Evolutionary conservation across 2,797 vertebrate genomes (phyloP).

Genomic region (Dermochelys coriacea): DNA sequence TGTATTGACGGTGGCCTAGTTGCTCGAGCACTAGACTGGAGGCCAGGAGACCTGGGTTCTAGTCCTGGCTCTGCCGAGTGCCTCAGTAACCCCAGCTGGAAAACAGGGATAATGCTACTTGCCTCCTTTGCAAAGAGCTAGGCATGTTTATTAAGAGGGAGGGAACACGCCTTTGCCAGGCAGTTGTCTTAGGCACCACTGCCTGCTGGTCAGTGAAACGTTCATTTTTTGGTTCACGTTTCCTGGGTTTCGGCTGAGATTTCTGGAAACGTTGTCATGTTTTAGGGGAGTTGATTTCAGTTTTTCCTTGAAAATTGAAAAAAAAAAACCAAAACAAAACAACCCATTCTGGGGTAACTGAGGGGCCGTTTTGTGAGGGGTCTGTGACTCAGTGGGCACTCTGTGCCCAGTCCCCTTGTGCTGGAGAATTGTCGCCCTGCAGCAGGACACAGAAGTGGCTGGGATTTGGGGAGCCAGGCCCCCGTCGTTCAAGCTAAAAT

Average conservation of each 20-base stretch:
- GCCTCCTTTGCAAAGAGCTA: not conserved
- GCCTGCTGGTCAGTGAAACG: too few species aligned
- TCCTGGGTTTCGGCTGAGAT: too few species aligned
- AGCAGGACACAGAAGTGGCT: not conserved
- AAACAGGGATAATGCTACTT: not conserved
- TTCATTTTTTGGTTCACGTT: not conserved
- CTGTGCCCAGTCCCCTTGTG: too few species aligned
- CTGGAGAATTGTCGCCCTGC: too few species aligned
- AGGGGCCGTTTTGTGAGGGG: too few species aligned
- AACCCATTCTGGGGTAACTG: too few species aligned
- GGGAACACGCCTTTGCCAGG: not conserved
- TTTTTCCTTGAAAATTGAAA: not conserved
- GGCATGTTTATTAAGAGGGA: not conserved
- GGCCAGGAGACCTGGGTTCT: not conserved
- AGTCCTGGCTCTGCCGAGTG: not conserved
- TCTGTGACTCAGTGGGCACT: too few species aligned
- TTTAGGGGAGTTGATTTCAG: not conserved
- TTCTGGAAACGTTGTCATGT: too few species aligned
- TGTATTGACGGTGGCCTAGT: not conserved
- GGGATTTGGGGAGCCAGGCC: not conserved
- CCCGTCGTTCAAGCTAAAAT: not conserved
- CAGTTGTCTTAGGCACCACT: not conserved
- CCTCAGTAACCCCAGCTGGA: not conserved
- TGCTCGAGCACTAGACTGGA: fast-evolving
- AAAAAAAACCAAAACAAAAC: too few species aligned